phyloP scores from a whole-genome alignment of 2,888 invertebrate genomes.

The Harpalus rufipes region DNA sequence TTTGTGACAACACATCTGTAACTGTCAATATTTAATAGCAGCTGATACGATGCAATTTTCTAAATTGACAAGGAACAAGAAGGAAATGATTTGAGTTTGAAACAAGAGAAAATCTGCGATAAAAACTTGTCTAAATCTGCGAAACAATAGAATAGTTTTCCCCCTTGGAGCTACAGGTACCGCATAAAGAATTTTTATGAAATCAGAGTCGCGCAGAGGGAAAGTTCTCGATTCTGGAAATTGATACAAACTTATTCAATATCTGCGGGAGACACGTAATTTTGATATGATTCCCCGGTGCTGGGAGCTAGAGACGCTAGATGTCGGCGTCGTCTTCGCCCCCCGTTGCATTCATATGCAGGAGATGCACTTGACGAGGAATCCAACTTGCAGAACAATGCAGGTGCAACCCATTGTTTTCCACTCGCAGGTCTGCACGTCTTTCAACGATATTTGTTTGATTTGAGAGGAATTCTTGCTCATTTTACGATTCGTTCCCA shows the following conservation, averaged over 20 bases:
- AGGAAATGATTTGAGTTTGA: not conserved
- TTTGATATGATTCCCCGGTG: conserved; percentile 56
- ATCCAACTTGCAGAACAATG: conserved; percentile 51
- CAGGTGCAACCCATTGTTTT: conserved; percentile 54
- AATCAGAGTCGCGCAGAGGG: conserved; percentile 34
- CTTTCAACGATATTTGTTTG: conserved; percentile 30
- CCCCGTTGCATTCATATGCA: conserved; percentile 55
- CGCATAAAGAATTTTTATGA: conserved; percentile 51
- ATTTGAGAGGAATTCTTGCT: conserved; percentile 20
- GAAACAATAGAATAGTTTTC: conserved; percentile 43
- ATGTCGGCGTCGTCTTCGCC: not conserved
- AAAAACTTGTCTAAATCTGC: conserved; percentile 21
- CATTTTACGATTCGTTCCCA: not conserved
- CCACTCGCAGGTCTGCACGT: conserved; percentile 29
- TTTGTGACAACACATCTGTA: too few species aligned
- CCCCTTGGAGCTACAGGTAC: conserved; percentile 45
- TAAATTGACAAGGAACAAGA: not conserved
- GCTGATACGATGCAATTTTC: too few species aligned
- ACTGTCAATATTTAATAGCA: too few species aligned
- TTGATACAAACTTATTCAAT: conserved; percentile 64
- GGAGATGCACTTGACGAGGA: conserved; percentile 54
- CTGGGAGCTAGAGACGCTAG: conserved; percentile 10
- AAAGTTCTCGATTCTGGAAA: conserved; percentile 48
- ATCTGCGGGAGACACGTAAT: conserved; percentile 64
- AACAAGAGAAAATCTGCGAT: not conserved